Evolutionary conservation across 2,797 vertebrate species (phyloP).

Genomic region (Yasuhikotakia modesta): DNA sequence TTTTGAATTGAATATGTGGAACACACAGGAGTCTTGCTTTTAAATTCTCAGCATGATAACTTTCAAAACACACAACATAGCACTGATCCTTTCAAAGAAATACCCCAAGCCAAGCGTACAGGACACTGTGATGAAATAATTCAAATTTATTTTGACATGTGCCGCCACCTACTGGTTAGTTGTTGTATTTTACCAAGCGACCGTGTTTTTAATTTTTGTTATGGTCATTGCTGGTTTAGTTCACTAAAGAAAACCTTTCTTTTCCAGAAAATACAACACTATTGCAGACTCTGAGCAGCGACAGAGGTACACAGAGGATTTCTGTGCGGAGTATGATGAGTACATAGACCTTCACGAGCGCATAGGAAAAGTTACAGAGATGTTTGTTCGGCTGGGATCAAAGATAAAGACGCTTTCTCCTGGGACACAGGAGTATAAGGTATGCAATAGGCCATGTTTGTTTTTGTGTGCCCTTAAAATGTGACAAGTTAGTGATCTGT

Average conservation of each 20-base stretch:
- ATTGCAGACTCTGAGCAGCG: conserved; percentile 79
- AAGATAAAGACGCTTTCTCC: conserved; percentile 82
- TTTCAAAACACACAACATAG: not conserved
- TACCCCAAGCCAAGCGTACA: not conserved
- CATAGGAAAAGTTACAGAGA: conserved; percentile 78
- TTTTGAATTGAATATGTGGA: not conserved
- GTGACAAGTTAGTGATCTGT: conserved; percentile 8
- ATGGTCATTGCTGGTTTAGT: not conserved
- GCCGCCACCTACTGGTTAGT: conserved; percentile 67
- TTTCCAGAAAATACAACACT: conserved; percentile 77
- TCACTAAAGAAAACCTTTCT: conserved; percentile 14
- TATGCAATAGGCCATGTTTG: conserved; percentile 53
- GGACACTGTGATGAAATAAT: not conserved
- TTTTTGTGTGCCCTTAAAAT: not conserved
- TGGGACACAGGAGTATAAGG: conserved; percentile 85
- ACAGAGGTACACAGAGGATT: conserved; percentile 83
- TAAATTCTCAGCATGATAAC: not conserved
- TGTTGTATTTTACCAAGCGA: not conserved
- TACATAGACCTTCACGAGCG: conserved; percentile 80
- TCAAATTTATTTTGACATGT: conserved; percentile 44
- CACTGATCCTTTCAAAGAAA: not conserved
- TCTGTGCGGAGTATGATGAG: conserved; percentile 83
- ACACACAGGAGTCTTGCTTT: not conserved
- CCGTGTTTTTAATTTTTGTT: not conserved
- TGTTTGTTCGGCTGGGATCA: conserved; percentile 83